A percentile compares a stretch with the other conserved stretches of the same genome.
Evolutionary conservation across 2,888 invertebrate species (phyloP).

Genomic region (Habroteleia sp.): DNA sequence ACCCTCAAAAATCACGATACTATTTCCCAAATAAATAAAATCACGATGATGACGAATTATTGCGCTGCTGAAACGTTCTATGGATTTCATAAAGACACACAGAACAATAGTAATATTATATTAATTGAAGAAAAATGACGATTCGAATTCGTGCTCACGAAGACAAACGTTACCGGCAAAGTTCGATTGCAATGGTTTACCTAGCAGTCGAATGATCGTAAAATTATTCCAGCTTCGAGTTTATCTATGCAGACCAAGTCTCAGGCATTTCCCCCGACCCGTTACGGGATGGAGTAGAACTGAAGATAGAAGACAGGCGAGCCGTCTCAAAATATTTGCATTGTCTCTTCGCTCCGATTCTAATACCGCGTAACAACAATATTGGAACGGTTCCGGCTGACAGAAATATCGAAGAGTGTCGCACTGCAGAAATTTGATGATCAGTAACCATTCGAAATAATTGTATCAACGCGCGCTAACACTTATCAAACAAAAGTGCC

Average conservation of each 20-base stretch:
- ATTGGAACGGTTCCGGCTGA: too few species aligned
- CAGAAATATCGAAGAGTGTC: background rate
- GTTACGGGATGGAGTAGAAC: background rate
- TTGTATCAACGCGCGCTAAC: conserved; percentile 18
- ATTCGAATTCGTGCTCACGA: conserved; percentile 71
- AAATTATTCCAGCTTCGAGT: conserved; percentile 65
- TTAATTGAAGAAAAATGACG: conserved; percentile 76
- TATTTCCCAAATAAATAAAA: conserved; percentile 11
- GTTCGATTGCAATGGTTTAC: conserved; percentile 67
- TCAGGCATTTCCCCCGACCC: conserved; percentile 26
- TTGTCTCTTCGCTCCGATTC: conserved; percentile 20
- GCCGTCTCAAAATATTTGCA: conserved; percentile 24
- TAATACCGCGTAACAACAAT: conserved; percentile 16
- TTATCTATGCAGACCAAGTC: conserved; percentile 52
- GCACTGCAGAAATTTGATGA: conserved; percentile 41
- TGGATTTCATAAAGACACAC: conserved; percentile 66
- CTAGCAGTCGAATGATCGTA: conserved; percentile 67
- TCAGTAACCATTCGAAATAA: conserved; percentile 17
- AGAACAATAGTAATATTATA: conserved; percentile 68
- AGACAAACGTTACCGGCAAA: conserved; percentile 68
- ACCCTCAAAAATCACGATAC: background rate
- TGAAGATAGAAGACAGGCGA: conserved; percentile 7
- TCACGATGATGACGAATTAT: conserved; percentile 12
- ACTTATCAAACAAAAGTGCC: conserved; percentile 47
- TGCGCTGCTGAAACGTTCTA: conserved; percentile 30